Conservation (phyloP, 2,888 invertebrate species). For the Drosophila recens region DNA sequence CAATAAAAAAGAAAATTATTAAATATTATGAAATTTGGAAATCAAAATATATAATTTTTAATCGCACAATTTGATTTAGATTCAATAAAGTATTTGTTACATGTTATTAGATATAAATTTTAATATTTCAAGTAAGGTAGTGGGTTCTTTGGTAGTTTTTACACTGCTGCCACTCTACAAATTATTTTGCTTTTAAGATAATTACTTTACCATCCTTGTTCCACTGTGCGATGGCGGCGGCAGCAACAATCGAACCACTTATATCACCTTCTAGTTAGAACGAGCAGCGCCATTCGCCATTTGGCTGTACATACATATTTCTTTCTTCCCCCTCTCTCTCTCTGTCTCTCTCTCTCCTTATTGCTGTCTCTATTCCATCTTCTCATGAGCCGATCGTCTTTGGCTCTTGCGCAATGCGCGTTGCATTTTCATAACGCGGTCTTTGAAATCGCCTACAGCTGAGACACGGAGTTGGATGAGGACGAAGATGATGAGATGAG, state of each 20-base stretch:
- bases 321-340: background rate
- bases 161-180: background rate
- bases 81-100: too few species aligned
- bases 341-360: background rate
- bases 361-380: conserved; percentile 5
- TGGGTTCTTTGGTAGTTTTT: background rate
- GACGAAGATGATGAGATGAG: conserved; percentile 2
- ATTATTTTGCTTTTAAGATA: background rate
- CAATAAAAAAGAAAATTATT: too few species aligned
- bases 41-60: background rate
- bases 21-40: too few species aligned
- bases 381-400: conserved; percentile 24
- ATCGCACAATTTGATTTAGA: background rate
- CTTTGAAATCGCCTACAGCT: conserved; percentile 47
- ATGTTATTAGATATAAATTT: too few species aligned
- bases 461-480: background rate
- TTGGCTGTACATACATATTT: conserved; percentile 22
- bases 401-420: conserved; percentile 63
- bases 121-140: background rate
- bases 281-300: conserved; percentile 52
- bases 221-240: conserved; percentile 70
- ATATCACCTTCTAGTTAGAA: conserved; percentile 85
- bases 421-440: conserved; percentile 74
- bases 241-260: conserved; percentile 83
- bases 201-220: background rate